Evolutionary conservation across 2,888 invertebrate genomes (phyloP).

Genomic region (Oligia strigilis): DNA sequence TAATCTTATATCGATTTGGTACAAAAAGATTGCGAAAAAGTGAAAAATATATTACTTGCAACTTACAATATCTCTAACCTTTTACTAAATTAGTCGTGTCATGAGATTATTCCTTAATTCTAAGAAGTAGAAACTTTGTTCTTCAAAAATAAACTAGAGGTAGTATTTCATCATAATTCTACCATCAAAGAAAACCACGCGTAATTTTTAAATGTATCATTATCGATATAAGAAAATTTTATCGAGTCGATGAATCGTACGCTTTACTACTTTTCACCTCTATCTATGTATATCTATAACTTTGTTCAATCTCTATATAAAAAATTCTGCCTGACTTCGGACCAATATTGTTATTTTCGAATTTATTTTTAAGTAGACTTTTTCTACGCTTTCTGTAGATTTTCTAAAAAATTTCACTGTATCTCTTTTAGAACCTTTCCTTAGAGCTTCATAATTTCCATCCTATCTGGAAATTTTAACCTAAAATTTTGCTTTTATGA

Average conservation of each 20-base stretch:
- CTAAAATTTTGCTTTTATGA: conserved; percentile 23
- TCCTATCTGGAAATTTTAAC: conserved; percentile 22
- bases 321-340: conserved; percentile 78
- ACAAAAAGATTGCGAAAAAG: conserved; percentile 2
- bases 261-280: conserved; percentile 46
- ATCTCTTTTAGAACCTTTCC: conserved; percentile 48
- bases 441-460: conserved; percentile 49
- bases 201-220: conserved; percentile 44
- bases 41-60: background rate
- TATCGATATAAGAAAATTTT: conserved; percentile 55
- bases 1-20: conserved; percentile 66
- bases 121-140: background rate
- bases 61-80: background rate
- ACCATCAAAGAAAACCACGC: background rate
- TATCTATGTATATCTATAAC: conserved; percentile 39
- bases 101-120: background rate
- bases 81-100: conserved; percentile 4
- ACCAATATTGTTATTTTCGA: conserved; percentile 84
- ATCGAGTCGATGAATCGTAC: conserved; percentile 43
- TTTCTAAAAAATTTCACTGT: conserved; percentile 63
- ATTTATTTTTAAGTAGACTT: conserved; percentile 78
- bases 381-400: conserved; percentile 76
- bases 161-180: conserved; percentile 9
- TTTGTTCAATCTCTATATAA: conserved; percentile 52
- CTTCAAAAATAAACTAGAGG: conserved; percentile 8